These are phyloP conservation scores for Merodon equestris DNA, from an alignment of 2,888 invertebrate species.

Conservation along the genomic window DNA sequence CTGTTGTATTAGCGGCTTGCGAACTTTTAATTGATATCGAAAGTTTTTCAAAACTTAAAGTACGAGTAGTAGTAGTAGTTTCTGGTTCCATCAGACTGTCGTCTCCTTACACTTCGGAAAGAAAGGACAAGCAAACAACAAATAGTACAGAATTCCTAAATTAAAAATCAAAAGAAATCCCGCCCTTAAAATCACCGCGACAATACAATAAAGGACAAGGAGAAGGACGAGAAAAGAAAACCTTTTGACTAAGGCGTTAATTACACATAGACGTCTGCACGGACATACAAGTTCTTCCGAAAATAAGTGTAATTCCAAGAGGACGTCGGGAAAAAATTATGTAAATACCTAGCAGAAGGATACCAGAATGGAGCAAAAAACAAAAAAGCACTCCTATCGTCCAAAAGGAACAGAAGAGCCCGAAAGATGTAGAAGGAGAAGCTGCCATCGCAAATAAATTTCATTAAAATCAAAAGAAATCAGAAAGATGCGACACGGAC, in stretches of 20 bases:
- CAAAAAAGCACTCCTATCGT: constrained; percentile 52
- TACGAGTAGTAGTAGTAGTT: constrained; percentile 26
- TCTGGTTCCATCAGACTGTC: not conserved
- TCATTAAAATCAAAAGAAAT: constrained; percentile 69
- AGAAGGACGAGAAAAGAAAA: constrained; percentile 14
- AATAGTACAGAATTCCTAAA: constrained; percentile 54
- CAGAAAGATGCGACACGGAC: constrained; percentile 37
- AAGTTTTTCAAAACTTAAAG: constrained; percentile 42
- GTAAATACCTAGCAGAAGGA: constrained; percentile 46
- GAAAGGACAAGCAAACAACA: constrained; percentile 28
- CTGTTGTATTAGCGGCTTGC: constrained; percentile 53
- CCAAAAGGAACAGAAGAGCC: constrained; percentile 24
- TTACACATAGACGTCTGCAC: constrained; percentile 54
- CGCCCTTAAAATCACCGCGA: constrained; percentile 61
- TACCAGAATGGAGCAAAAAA: constrained; percentile 21
- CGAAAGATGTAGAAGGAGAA: constrained; percentile 1
- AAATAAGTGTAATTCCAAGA: constrained; percentile 64
- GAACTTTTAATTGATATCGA: constrained; percentile 67
- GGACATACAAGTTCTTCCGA: constrained; percentile 41
- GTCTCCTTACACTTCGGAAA: not conserved
- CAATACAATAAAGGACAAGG: constrained; percentile 12
- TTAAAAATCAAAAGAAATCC: constrained; percentile 68
- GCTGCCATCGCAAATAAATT: constrained; percentile 58
- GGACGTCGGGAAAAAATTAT: constrained; percentile 62
- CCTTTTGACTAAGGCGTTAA: constrained; percentile 59